phyloP scores from a whole-genome alignment of 2,113 vertebrate species.

The Ammodytes dubius region DNA sequence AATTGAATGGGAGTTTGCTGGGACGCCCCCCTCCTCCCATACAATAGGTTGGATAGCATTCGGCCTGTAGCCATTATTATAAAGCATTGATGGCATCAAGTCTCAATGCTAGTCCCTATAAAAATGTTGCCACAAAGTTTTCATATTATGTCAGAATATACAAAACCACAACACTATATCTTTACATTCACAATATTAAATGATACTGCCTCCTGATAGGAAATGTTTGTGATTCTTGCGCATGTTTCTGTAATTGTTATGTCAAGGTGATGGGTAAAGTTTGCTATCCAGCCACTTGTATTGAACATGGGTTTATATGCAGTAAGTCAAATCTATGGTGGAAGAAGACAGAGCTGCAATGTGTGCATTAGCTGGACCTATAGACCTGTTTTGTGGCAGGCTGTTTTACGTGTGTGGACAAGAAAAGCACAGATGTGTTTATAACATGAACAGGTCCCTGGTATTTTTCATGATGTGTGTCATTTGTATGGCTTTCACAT shows the following conservation, averaged over 20 bases:
- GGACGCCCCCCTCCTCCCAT: neutral
- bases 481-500: neutral
- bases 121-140: neutral
- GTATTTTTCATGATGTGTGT: neutral
- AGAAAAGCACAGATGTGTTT: neutral
- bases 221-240: neutral
- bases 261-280: neutral
- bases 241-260: neutral
- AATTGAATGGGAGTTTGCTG: slow-evolving; percentile 21
- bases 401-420: neutral
- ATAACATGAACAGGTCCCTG: neutral
- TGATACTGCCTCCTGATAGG: neutral
- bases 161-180: too few relatives aligned
- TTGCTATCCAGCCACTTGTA: neutral
- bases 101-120: neutral
- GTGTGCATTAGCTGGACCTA: neutral
- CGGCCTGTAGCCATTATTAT: slow-evolving; percentile 32
- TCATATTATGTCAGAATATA: neutral
- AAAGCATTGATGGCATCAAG: neutral
- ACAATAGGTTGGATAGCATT: neutral
- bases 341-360: neutral
- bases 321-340: neutral
- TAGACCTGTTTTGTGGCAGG: neutral
- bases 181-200: neutral
- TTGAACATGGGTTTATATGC: neutral